Evolutionary conservation across 2,113 vertebrate species (phyloP).

Genomic region (Alligator mississippiensis): DNA sequence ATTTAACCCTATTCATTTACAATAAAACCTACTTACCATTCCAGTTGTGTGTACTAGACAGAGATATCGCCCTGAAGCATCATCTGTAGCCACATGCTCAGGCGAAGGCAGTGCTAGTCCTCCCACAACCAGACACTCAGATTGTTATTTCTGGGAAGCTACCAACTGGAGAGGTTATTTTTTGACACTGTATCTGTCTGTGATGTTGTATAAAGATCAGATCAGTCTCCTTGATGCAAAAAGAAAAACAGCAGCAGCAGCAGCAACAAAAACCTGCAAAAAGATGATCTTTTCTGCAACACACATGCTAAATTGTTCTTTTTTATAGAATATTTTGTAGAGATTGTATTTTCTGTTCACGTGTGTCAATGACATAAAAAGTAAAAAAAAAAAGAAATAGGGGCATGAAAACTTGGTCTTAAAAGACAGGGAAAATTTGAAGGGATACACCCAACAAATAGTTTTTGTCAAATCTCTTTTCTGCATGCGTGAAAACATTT

Average conservation of each 20-base stretch:
- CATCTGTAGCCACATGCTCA: background rate
- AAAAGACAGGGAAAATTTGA: background rate
- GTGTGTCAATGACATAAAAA: background rate
- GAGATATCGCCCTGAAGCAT: background rate
- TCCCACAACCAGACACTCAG: background rate
- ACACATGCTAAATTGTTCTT: background rate
- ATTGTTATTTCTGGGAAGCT: background rate
- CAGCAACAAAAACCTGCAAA: background rate
- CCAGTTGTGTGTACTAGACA: background rate
- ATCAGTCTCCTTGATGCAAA: background rate
- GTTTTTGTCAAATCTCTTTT: background rate
- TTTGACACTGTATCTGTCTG: background rate
- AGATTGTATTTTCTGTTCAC: background rate
- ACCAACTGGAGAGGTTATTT: background rate
- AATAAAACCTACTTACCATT: background rate
- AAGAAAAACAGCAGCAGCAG: background rate
- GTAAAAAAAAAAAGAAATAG: background rate
- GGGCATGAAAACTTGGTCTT: background rate
- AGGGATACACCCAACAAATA: background rate
- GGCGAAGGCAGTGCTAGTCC: background rate
- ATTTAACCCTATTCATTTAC: background rate
- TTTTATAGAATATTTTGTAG: background rate
- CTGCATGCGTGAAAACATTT: background rate
- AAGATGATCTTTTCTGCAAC: background rate
- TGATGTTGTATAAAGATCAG: background rate